Evolutionary conservation across 1,140 invertebrate genomes (phyloP).

Genomic region (Odontomachus brunneus): DNA sequence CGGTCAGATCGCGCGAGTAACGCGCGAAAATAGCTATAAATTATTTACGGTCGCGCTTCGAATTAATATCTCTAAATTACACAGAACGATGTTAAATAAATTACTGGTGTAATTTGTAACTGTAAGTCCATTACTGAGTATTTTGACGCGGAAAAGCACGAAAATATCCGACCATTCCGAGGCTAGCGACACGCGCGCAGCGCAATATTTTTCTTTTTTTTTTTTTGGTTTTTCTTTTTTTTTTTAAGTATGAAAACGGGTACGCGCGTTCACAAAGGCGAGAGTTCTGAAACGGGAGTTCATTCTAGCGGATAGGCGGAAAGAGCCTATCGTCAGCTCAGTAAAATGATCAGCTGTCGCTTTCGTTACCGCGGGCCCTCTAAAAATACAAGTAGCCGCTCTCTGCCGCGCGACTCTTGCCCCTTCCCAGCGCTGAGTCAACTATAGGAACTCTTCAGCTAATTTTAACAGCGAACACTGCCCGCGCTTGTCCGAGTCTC

Average conservation of each 20-base stretch:
- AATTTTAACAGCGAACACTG: conserved; percentile 71
- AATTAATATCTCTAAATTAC: background rate
- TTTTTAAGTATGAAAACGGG: too few relatives aligned
- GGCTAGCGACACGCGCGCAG: too few relatives aligned
- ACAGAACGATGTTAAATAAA: background rate
- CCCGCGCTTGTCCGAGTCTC: conserved; percentile 38
- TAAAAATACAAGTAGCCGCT: conserved; percentile 72
- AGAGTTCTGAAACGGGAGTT: background rate
- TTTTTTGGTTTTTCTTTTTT: background rate
- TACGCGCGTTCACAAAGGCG: background rate
- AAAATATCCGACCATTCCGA: too few relatives aligned
- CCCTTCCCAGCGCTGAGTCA: conserved; percentile 56
- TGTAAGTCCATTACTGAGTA: too few relatives aligned
- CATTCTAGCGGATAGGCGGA: background rate
- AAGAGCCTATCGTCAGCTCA: conserved; percentile 49
- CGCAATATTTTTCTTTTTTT: background rate
- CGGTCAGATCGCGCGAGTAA: background rate
- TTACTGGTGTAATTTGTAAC: too few relatives aligned
- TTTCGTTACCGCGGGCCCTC: conserved; percentile 66
- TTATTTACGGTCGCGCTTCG: background rate
- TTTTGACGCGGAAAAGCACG: too few relatives aligned
- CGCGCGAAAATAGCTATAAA: background rate
- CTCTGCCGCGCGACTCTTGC: conserved; percentile 23
- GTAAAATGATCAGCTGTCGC: conserved; percentile 71
- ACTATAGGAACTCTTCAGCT: conserved; percentile 71